phyloP scores from a whole-genome alignment of 2,888 invertebrate species.

The Ormyrus thymus region DNA sequence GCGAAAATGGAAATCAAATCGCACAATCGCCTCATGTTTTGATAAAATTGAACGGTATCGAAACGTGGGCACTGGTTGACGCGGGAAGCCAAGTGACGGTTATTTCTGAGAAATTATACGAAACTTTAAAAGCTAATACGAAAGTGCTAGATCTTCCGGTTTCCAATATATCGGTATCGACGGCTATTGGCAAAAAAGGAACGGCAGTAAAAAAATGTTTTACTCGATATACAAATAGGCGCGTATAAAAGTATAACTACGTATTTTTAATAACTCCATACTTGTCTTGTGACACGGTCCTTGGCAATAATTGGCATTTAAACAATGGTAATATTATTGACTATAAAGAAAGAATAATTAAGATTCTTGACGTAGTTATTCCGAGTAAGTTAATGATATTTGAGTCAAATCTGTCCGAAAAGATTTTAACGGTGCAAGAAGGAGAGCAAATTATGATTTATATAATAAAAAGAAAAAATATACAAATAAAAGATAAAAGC shows the following conservation, averaged over 20 bases:
- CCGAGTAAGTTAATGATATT: neutral
- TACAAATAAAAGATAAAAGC: neutral
- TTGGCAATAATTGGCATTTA: neutral
- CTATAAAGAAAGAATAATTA: neutral
- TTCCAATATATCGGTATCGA: neutral
- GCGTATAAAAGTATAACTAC: neutral
- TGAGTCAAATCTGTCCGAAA: neutral
- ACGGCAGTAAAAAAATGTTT: neutral
- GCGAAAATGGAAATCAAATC: neutral
- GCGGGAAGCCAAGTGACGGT: neutral
- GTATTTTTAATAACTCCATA: neutral
- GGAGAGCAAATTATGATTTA: neutral
- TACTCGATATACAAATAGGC: neutral
- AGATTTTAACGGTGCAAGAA: too few species aligned
- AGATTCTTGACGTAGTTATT: neutral
- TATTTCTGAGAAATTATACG: slow-evolving; percentile 4
- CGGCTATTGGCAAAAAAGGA: neutral
- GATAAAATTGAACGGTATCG: neutral
- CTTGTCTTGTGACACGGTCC: neutral
- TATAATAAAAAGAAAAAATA: neutral
- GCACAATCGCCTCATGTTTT: neutral
- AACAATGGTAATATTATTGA: neutral
- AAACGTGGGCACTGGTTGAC: neutral
- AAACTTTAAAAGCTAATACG: neutral
- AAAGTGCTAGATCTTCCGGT: slow-evolving; percentile 1